Evolutionary conservation across 2,888 invertebrate genomes (phyloP), one percentile per base, ranked within the genome.

Genomic region (Netelia fuscicornis): DNA sequence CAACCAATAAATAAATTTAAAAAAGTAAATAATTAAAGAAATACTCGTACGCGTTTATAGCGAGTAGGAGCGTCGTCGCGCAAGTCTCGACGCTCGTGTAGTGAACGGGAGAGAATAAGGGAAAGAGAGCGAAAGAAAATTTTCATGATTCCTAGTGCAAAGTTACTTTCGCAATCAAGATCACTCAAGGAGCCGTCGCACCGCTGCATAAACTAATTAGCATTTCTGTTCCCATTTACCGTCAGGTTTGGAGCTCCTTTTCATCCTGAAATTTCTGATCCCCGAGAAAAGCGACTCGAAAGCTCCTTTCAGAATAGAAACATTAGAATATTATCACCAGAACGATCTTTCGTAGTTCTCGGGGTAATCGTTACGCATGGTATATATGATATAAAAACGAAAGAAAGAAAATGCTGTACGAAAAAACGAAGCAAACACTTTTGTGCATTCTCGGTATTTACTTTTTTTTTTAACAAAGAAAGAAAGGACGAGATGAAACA

Each of bases 21-120:
- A 67, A 65, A 71, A 67, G 56, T 25, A 75, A 86, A 83, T 58
- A 77, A 80, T 60, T 60, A 54, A 78, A 13, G 37, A 75, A 84
- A 81, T 81, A 83, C 81, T 84, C 84, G 81, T 83, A 86, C 74
- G 80, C 80, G 74, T 83, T 71, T 83, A 70, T 86, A 90, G 86
- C 78, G 77, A 84, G 82, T 88, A 88, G 86, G 84, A 77, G 83
- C 87, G 78, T 76, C 84, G 85, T 62, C 48, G 58, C 37, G 10
- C 1, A 81, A 64, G 13, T 25, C 25, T 67, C 52, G 65, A 56
- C 44, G 56, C 65, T 67, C 74, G 56, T 13, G 42, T 65, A 72
- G 65, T 42, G 64, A 79, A 58, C 42, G 58, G 76, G 54, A 75
- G 8, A 60, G 37, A 6, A 42, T 52, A 37, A 77, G 48, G n/a